Conservation (phyloP, 2,888 invertebrate species). For the Rhamphomyia laevipes region DNA sequence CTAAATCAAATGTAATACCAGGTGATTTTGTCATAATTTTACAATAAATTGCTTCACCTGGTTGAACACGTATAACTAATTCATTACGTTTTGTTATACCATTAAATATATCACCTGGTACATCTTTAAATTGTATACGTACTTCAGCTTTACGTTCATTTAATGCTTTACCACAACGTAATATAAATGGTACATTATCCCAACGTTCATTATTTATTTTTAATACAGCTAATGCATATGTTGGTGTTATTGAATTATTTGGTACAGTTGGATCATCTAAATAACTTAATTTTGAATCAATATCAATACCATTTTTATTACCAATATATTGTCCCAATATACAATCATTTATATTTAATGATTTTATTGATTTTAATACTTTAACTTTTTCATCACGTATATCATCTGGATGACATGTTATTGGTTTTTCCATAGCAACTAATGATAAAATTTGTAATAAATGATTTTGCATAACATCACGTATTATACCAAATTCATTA, state of each 20-base stretch:
- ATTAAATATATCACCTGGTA: slow-evolving; percentile 95
- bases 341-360: slow-evolving; percentile 65
- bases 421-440: slow-evolving; percentile 98
- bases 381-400: slow-evolving; percentile 96
- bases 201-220: slow-evolving; percentile 93
- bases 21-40: slow-evolving; percentile 99
- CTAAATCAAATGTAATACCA: slow-evolving; percentile 93
- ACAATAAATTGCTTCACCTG: slow-evolving; percentile 94
- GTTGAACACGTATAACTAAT: slow-evolving; percentile 94
- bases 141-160: slow-evolving; percentile 99
- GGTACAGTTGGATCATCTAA: slow-evolving; percentile 93
- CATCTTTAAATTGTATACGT: slow-evolving; percentile 88
- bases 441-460: slow-evolving; percentile 91
- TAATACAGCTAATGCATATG: slow-evolving; percentile 81
- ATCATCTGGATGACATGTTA: slow-evolving; percentile 86
- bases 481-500: slow-evolving; percentile 94
- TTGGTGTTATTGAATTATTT: slow-evolving; percentile 78
- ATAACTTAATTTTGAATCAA: slow-evolving; percentile 75
- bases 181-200: slow-evolving; percentile 97
- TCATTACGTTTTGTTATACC: slow-evolving; percentile 87
- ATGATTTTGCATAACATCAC: slow-evolving; percentile 99
- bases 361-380: slow-evolving; percentile 76
- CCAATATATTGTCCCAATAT: slow-evolving; percentile 94
- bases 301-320: slow-evolving; percentile 62
- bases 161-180: slow-evolving; percentile 94